Base-by-base conservation (phyloP, 2,888 invertebrate genomes). In the Tholera decimalis region DNA sequence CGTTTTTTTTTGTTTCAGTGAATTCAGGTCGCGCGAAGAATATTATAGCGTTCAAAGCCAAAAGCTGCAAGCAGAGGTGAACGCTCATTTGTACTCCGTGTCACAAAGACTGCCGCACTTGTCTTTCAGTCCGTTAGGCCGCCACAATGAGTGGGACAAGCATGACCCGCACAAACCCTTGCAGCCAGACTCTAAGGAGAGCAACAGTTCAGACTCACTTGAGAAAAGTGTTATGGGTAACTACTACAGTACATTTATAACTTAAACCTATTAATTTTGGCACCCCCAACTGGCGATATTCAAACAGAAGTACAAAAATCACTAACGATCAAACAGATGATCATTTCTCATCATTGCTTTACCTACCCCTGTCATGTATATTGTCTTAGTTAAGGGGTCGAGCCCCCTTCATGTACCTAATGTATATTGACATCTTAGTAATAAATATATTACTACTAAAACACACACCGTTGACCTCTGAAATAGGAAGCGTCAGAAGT, bases 71-170 rank as follows among this genome's bases (percentile, higher is more conserved):
- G 95, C 95, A 0, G 96, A 96, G 68, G 96, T 96, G 51, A 95
- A 94, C 51, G 95, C 96, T 0, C 95, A 96, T 72, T 80, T 96
- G 22, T 97, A 96, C 80, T 96, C 96, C 0, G 96, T 97, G 11
- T 96, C 96, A 0, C 96, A 96, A 84, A 89, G 96, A 28, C 87
- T 96, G 43, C 96, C 96, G 0, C 95, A 96, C 71, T 84, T 96
- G 3, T 93, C 95, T 0, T 95, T 95, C 73, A 95, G 95, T 77
- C 95, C 96, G 0, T 62, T 95, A 9, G 95, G 95, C 3, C 88
- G 95, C 0, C 95, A 95, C 80, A 93, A 89, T 78, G 96, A 96
- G 51, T 95, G 96, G 95, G 95, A 95, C 63, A 95, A 95, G 79
- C 95, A 95, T 87, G 95, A 95, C 43, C 85, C 91, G 0, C 96